Evolutionary conservation across 1,140 invertebrate species (phyloP).

Genomic region (Pissodes strobi): DNA sequence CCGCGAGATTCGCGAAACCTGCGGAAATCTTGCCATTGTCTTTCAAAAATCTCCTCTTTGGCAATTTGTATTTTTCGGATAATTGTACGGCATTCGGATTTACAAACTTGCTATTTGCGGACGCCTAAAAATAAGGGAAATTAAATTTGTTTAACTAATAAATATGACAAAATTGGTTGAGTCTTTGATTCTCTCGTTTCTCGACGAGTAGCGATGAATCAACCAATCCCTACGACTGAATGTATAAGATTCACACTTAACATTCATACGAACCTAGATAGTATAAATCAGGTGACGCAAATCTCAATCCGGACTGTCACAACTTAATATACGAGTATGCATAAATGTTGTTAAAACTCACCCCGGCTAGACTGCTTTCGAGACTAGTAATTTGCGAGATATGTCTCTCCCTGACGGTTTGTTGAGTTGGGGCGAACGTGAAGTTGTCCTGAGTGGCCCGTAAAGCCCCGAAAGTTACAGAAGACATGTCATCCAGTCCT

Average conservation of each 20-base stretch:
- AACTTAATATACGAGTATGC: too few species aligned
- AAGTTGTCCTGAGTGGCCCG: slow-evolving; percentile 41
- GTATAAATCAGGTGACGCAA: too few species aligned
- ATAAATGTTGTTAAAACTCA: too few species aligned
- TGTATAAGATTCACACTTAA: too few species aligned
- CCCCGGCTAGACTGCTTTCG: slow-evolving; percentile 35
- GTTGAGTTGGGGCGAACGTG: slow-evolving; percentile 45
- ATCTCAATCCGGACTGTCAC: too few species aligned
- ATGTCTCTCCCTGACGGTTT: slow-evolving; percentile 15
- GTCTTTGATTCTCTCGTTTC: too few species aligned
- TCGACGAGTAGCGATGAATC: too few species aligned
- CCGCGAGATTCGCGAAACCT: slow-evolving; percentile 57
- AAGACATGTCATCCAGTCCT: background rate
- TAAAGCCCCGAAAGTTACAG: slow-evolving; percentile 23
- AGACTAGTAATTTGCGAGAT: slow-evolving; percentile 31
- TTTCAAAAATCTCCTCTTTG: slow-evolving; percentile 57
- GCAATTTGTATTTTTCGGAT: slow-evolving; percentile 34
- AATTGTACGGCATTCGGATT: slow-evolving; percentile 40
- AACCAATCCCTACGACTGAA: too few species aligned
- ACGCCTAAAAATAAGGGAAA: background rate
- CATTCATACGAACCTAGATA: too few species aligned
- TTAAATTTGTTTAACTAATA: too few species aligned
- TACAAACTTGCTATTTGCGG: slow-evolving; percentile 30
- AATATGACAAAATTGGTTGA: too few species aligned
- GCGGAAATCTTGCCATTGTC: slow-evolving; percentile 52